A percentile compares a stretch with the other conserved stretches of the same genome.
These are phyloP conservation scores for Linyphia triangularis DNA, from an alignment of 2,888 invertebrate species.

Conservation along the genomic window DNA sequence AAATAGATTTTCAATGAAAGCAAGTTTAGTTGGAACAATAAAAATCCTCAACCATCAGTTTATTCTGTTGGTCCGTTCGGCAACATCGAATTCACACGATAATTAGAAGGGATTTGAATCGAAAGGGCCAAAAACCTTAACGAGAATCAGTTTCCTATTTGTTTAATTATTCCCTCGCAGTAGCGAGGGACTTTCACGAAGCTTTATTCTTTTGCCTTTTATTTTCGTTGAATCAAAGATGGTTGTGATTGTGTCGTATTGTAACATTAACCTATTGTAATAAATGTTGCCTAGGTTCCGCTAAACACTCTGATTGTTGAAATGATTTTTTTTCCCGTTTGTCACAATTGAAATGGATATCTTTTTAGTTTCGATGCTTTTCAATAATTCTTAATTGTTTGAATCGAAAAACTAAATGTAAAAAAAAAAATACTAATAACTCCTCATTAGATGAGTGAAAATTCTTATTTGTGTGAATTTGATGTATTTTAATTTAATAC, in stretches of 20 bases:
- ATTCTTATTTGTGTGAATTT: too few relatives aligned
- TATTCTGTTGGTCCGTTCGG: slow-evolving; percentile 30
- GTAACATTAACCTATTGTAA: not conserved
- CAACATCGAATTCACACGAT: slow-evolving; percentile 58
- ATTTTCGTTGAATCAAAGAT: slow-evolving; percentile 26
- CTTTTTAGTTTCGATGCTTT: too few relatives aligned
- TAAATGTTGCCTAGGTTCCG: not conserved
- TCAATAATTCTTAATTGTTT: too few relatives aligned
- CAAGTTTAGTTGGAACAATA: slow-evolving; percentile 51
- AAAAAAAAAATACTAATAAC: too few relatives aligned
- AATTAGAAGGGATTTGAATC: slow-evolving; percentile 54
- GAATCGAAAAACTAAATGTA: too few relatives aligned
- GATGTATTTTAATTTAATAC: too few relatives aligned
- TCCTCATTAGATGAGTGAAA: too few relatives aligned
- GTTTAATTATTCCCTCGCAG: slow-evolving; percentile 16
- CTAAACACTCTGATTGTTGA: too few relatives aligned
- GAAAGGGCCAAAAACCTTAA: slow-evolving; percentile 68
- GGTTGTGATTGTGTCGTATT: not conserved
- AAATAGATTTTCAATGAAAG: slow-evolving; percentile 67
- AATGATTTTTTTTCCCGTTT: too few relatives aligned
- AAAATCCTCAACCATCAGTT: slow-evolving; percentile 9
- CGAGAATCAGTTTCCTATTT: slow-evolving; percentile 24
- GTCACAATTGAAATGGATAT: too few relatives aligned
- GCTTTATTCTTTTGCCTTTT: slow-evolving; percentile 21
- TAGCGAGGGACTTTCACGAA: slow-evolving; percentile 34